A percentile compares a stretch with the other conserved stretches of the same genome.
phyloP scores from a whole-genome alignment of 2,888 invertebrate species.

The Mycalesis mineus region DNA sequence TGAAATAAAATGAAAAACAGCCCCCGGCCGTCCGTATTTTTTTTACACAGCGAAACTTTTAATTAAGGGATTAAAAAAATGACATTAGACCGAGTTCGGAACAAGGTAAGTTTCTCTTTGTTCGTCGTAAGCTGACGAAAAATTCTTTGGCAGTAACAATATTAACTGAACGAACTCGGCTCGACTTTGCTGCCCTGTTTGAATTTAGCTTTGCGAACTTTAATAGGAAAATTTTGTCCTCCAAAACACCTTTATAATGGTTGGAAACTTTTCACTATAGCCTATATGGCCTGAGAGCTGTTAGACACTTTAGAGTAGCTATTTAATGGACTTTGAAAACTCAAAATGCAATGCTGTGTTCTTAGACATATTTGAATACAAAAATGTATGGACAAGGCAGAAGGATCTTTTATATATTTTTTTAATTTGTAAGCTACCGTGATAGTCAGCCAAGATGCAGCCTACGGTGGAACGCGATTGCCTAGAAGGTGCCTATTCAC shows the following conservation, averaged over 20 bases:
- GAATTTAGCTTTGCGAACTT: background rate
- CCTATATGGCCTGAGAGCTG: no score
- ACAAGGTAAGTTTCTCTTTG: conserved; percentile 66
- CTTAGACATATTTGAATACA: no score
- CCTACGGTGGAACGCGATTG: no score
- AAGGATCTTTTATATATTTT: no score
- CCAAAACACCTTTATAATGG: background rate
- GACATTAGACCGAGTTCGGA: conserved; percentile 70
- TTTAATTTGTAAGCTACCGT: no score
- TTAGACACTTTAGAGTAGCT: no score
- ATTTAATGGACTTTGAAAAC: no score
- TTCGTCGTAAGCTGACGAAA: conserved; percentile 48
- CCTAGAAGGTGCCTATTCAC: no score
- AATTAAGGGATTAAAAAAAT: conserved; percentile 76
- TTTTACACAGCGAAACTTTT: conserved; percentile 69
- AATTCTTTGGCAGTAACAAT: conserved; percentile 40
- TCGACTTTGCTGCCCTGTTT: background rate
- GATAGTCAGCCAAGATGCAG: no score
- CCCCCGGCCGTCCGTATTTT: conserved; percentile 51
- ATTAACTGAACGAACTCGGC: conserved; percentile 37
- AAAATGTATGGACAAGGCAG: no score
- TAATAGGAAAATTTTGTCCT: background rate
- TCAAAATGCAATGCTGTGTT: no score
- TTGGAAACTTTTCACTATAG: background rate
- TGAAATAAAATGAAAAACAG: conserved; percentile 74